Evolutionary conservation across 2,113 vertebrate species (phyloP), one percentile per base, ranked within the genome.

Genomic region (Hassar affinis): DNA sequence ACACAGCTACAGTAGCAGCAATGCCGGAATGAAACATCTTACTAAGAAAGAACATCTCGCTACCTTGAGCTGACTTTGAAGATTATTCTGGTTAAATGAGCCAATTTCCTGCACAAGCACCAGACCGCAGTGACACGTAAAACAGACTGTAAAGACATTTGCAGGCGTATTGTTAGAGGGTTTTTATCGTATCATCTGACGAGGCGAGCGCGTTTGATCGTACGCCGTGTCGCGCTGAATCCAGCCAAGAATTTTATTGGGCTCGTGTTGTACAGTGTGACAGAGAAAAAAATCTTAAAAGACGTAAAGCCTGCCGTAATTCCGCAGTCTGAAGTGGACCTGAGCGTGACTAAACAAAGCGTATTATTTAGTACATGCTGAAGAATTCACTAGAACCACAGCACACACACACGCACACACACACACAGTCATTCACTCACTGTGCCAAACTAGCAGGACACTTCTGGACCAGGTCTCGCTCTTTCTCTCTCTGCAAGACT

Each of bases 331-430:
- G 20, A 38, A 68, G 1, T 38, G 14, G 2, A 12, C 69, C 35
- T 35, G 56, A 35, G 30, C 35, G 14, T 56, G 51, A 77, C 51
- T 56, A 56, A 77, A 77, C 74, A 77, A 77, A 77, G 20, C 27
- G 27, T 10, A 12, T 77, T 54, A 77, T 77, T 77, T 77, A 77
- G 33, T 56, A 30, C 30, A 77, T 38, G 51, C 30, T 77, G 74
- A 35, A 77, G 74, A 77, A 56, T 77, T 77, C 52, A 56, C 1
- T 76, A 5, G 35, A 76, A 54, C 74, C 74, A 54, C 74, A 61
- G 25, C 14, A 25, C 45, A 38, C 64, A 33, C 17, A 51, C 57
- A 83, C 71, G 25, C 38, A n/a, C 57, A 64, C 17, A 18, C 51
- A 35, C 25, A 54, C 33, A 84, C 75, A 54, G 30, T 15, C 74